A percentile compares a stretch with the other conserved stretches of the same genome.
Evolutionary conservation across 1,140 invertebrate genomes (phyloP).

Genomic region (Bombus polaris): DNA sequence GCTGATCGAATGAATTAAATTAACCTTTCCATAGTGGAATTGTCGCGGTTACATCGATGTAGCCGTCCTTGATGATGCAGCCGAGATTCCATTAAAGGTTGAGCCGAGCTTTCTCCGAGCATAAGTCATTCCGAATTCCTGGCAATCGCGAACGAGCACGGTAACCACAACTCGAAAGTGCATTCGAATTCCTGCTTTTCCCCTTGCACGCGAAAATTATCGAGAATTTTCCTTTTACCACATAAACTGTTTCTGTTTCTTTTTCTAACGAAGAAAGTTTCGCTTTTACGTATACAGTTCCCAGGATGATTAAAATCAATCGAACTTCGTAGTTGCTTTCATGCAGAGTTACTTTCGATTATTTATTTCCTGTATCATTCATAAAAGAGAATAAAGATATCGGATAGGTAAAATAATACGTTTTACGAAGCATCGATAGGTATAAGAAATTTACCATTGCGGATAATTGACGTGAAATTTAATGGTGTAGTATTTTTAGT

Average conservation of each 20-base stretch:
- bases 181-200: conserved; percentile 25
- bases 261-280: background rate
- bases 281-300: background rate
- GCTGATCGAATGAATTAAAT: conserved; percentile 46
- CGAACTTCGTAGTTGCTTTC: background rate
- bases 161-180: conserved; percentile 31
- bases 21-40: conserved; percentile 58
- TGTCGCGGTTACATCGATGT: conserved; percentile 56
- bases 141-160: conserved; percentile 26
- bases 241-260: background rate
- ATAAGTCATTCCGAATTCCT: conserved; percentile 62
- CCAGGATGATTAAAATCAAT: background rate
- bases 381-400: background rate
- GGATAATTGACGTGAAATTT: background rate
- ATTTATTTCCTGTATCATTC: background rate
- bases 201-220: conserved; percentile 21
- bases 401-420: background rate
- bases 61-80: conserved; percentile 72
- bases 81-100: conserved; percentile 70
- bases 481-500: background rate
- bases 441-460: background rate
- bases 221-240: background rate
- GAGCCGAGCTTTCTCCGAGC: conserved; percentile 65
- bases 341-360: background rate
- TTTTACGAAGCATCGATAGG: too few species aligned